These are phyloP conservation scores for Fregata magnificens DNA, from an alignment of 2,113 vertebrate species.

Conservation along the genomic window DNA sequence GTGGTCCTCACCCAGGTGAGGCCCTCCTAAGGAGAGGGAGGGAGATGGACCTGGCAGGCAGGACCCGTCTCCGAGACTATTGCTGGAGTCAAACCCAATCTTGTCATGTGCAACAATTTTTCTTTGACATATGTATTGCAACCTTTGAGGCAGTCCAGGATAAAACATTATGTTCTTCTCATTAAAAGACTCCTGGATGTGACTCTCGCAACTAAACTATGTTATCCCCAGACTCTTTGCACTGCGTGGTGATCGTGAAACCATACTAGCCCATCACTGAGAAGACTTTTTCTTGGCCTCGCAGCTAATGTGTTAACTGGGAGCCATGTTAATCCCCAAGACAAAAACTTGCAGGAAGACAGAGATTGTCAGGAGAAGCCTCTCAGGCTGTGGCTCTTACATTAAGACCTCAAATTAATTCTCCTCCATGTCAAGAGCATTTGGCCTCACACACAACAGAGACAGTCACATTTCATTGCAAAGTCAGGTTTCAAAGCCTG, in stretches of 20 bases:
- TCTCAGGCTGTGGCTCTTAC: background rate
- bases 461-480: slow-evolving; percentile 36
- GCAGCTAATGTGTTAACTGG: background rate
- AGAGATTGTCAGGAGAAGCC: background rate
- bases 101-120: accelerated
- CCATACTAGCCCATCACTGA: background rate
- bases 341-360: background rate
- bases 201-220: accelerated
- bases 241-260: accelerated
- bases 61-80: background rate
- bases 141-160: background rate
- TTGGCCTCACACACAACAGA: slow-evolving; percentile 21
- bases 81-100: background rate
- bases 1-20: background rate
- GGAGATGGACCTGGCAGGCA: background rate
- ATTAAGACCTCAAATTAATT: slow-evolving; percentile 29
- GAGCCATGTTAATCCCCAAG: background rate
- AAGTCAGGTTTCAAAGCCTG: background rate
- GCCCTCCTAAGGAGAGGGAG: background rate
- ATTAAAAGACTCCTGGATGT: accelerated
- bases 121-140: accelerated
- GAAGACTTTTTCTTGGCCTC: background rate
- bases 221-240: background rate
- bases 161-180: background rate
- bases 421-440: slow-evolving; percentile 35